Evolutionary conservation across 1,140 invertebrate species (phyloP), one percentile per base, ranked within the genome.

Genomic region (Cephus cinctus): DNA sequence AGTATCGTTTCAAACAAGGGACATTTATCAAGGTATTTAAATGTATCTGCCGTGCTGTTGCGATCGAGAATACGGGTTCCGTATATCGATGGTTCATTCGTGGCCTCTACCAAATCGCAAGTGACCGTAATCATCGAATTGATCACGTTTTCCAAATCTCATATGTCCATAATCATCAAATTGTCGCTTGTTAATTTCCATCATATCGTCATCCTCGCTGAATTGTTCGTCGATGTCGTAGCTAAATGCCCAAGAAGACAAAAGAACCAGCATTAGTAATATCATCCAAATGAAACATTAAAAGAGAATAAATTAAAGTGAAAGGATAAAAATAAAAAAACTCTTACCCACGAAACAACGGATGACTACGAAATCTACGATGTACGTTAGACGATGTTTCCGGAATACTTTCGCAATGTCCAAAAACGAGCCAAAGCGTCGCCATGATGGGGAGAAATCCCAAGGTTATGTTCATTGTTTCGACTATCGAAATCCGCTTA

Each of bases 111-210:
- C 85, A 57, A 86, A 87, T 55, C 85, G 69, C 67, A 87, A 76
- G 60, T 86, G 84, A 1, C 85, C 85, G 49, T 87, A 87, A 59
- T 87, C 84, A 54, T 86, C 83, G 56, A 83, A 85, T 20, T 79
- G 60, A 49, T 82, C 77, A 16, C 82, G 75, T 43, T 80, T 80
- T 1, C 83, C 79, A 51, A 81, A 83, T 51, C 82, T 69, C 57
- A 85, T 77, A 43, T 85, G 77, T 5, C 82, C 83, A 57, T 85
- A 86, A 56, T 86, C 85, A 22, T 85, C 81, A 45, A 81, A 81
- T 31, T 77, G 58, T 6, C 79, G 75, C 46, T 82, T 83, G 5
- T 77, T 76, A 3, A 78, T 51, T 16, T 81, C 71, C 20, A 79
- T 67, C 9, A 80, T 71, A 19, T 85, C 84, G 3, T 85, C 83